Conservation (phyloP, 1,140 invertebrate species). For the Metopolophium dirhodum region DNA sequence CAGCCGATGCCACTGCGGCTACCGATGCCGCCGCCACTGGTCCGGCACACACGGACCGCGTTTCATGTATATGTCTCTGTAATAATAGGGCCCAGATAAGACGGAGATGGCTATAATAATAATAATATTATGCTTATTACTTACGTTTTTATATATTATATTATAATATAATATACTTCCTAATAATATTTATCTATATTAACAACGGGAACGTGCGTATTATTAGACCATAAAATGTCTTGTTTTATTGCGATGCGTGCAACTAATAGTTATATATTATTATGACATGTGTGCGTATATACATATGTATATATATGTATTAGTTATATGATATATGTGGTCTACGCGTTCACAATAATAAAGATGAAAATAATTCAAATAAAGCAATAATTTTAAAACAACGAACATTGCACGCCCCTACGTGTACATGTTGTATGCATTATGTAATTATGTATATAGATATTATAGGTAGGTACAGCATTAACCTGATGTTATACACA, state of each 20-base stretch:
- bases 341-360: not conserved
- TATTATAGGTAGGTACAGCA: not conserved
- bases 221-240: conserved; percentile 13
- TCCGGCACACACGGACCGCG: not conserved
- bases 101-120: not conserved
- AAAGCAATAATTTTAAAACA: conserved; percentile 12
- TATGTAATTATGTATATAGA: not conserved
- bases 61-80: not conserved
- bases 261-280: not conserved
- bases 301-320: no score
- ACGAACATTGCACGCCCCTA: not conserved
- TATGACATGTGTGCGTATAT: not conserved
- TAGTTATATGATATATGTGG: not conserved
- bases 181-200: not conserved
- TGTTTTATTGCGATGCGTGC: conserved; percentile 10
- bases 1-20: not conserved
- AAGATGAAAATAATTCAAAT: not conserved
- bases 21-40: no score
- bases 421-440: no score
- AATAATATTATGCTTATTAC: not conserved
- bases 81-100: not conserved
- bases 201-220: not conserved
- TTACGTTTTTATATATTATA: not conserved
- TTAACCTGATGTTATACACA: not conserved
- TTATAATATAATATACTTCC: not conserved